phyloP scores from a whole-genome alignment of 1,140 invertebrate species.

The Chrysoperla carnea region DNA sequence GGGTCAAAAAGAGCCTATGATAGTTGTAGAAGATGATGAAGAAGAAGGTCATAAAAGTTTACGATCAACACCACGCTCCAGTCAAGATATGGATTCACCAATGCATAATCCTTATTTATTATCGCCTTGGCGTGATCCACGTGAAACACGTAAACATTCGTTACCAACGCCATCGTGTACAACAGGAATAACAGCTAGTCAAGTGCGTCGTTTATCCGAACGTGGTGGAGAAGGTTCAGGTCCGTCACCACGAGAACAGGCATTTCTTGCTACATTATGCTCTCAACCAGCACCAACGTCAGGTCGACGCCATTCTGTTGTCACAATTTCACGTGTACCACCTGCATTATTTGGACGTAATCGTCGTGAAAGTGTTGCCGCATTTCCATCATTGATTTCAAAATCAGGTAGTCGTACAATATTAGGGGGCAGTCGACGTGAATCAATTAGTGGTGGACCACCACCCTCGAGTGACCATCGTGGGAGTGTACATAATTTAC shows the following conservation, averaged over 20 bases:
- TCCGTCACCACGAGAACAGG: constrained; percentile 47
- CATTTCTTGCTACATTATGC: constrained; percentile 61
- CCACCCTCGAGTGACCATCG: constrained; percentile 45
- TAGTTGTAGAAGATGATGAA: constrained; percentile 66
- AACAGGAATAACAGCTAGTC: constrained; percentile 65
- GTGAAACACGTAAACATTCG: constrained; percentile 56
- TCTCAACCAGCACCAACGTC: constrained; percentile 46
- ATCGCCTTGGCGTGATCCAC: constrained; percentile 50
- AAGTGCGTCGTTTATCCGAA: constrained; percentile 61
- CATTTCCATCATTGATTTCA: constrained; percentile 38
- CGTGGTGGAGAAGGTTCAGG: constrained; percentile 51
- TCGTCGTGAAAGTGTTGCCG: constrained; percentile 60
- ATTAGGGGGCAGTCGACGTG: constrained; percentile 23
- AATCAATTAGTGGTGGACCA: constrained; percentile 34
- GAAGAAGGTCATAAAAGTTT: constrained; percentile 28
- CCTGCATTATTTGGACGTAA: constrained; percentile 51
- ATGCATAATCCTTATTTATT: constrained; percentile 56
- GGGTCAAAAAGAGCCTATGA: constrained; percentile 44
- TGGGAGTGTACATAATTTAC: constrained; percentile 62
- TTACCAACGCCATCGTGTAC: constrained; percentile 65
- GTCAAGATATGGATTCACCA: constrained; percentile 52
- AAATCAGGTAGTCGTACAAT: constrained; percentile 13
- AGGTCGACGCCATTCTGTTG: constrained; percentile 61
- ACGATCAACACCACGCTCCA: constrained; percentile 32
- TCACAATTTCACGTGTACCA: constrained; percentile 64